phyloP scores from a whole-genome alignment of 37 sponge, comb jelly and placozoan genomes.

The Tethya wilhelma region DNA sequence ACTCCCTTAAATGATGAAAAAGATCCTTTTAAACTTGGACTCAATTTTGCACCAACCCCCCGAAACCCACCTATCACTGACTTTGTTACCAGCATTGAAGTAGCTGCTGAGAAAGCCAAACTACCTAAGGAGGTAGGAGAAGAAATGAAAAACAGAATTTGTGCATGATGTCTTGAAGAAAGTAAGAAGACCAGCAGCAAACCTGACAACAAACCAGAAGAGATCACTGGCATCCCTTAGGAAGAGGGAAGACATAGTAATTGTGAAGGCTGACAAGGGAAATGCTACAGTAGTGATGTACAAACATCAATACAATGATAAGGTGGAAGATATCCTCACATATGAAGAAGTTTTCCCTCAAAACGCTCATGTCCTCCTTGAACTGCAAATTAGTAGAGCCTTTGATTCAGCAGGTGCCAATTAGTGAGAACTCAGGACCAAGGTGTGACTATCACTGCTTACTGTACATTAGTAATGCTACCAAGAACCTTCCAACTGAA shows the following conservation, averaged over 20 bases:
- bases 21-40: background rate
- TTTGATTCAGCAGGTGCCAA: too few relatives aligned
- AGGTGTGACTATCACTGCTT: too few relatives aligned
- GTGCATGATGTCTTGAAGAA: too few relatives aligned
- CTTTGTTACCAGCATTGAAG: background rate
- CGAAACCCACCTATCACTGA: background rate
- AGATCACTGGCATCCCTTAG: background rate
- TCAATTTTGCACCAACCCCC: background rate
- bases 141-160: too few relatives aligned
- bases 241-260: background rate
- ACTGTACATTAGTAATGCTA: too few relatives aligned
- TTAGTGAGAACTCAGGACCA: too few relatives aligned
- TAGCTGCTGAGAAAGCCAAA: background rate
- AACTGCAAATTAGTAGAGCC: too few relatives aligned
- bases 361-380: too few relatives aligned
- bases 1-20: background rate
- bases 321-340: background rate
- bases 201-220: background rate
- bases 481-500: too few relatives aligned
- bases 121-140: background rate
- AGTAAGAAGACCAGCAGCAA: background rate
- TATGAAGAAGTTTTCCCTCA: too few relatives aligned
- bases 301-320: background rate
- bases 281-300: conserved; percentile 5
- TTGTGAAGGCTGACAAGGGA: background rate